Evolutionary conservation across 1,140 invertebrate species (phyloP).

Genomic region (Lanistes nyassanus): DNA sequence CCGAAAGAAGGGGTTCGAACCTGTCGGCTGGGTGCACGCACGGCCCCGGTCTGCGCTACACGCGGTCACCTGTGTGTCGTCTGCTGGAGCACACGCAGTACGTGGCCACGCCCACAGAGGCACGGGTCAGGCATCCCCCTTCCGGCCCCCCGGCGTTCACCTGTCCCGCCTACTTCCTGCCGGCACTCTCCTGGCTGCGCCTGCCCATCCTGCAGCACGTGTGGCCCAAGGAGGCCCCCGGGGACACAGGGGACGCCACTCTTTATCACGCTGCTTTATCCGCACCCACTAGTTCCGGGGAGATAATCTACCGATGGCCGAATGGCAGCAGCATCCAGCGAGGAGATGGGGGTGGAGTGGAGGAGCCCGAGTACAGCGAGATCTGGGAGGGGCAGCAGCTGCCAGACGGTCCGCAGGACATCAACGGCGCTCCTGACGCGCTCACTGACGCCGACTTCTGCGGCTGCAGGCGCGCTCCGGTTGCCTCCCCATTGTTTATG

Average conservation of each 20-base stretch:
- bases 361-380: slow-evolving; percentile 23
- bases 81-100: slow-evolving; percentile 25
- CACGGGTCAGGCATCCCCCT: not conserved
- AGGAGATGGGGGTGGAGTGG: not conserved
- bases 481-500: not conserved
- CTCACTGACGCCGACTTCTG: not conserved
- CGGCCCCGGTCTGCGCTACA: slow-evolving; percentile 4
- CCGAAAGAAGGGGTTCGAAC: slow-evolving; percentile 1
- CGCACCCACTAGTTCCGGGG: not conserved
- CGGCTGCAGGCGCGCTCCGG: not conserved
- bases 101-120: slow-evolving; percentile 23
- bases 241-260: not conserved
- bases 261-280: not conserved
- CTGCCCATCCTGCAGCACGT: slow-evolving; percentile 10
- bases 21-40: not conserved
- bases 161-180: slow-evolving; percentile 25
- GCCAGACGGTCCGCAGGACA: slow-evolving; percentile 2
- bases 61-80: slow-evolving; percentile 19
- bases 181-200: slow-evolving; percentile 19
- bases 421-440: not conserved
- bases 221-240: slow-evolving; percentile 15
- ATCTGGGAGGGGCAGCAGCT: slow-evolving; percentile 6
- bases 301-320: slow-evolving; percentile 14
- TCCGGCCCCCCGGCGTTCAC: slow-evolving; percentile 16
- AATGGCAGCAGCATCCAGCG: not conserved